Evolutionary conservation across 2,888 invertebrate species (phyloP), one percentile per base, ranked within the genome.

Genomic region (Lamproptera curius): DNA sequence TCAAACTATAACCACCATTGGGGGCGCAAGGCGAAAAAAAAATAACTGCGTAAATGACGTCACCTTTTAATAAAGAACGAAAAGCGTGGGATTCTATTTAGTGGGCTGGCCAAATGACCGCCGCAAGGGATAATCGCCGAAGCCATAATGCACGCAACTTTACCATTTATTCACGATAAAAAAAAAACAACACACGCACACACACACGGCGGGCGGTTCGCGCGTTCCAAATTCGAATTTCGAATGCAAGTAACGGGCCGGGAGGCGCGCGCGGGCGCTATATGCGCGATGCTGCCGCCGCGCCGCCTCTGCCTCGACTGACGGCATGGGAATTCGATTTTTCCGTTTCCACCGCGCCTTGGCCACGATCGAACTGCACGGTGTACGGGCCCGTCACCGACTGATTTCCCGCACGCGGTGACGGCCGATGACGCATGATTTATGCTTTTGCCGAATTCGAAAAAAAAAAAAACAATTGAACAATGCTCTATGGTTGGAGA

Each of bases 341-440:
- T 85, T 84, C 84, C 85, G 80, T 85, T 84, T 86, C 83, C 85
- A 84, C 86, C 86, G 83, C 86, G 81, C 86, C 86, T 86, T 77
- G 73, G 68, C 59, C 72, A 71, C 86, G 86, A 87, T 86, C 86
- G 86, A 86, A 87, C 73, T 83, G 82, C 83, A 86, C 81, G 83
- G 77, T 73, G 80, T 71, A 68, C 73, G 73, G 72, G 76, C 67
- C 69, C 63, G 68, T 66, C 71, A 66, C 61, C 72, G 76, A 69
- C 70, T 78, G 85, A 84, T 85, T 85, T 84, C 79, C 75, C 77
- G 73, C 76, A 74, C 61, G 60, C 67, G 61, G 61, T 66, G 70
- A 74, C 70, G 72, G 59, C 57, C 65, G 64, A 70, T 70, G 69
- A 65, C 76, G 77, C 76, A 81, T 77, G 65, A 65, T n/a, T n/a